Percentiles rank a stretch among this genome's conserved stretches.
phyloP scores from a whole-genome alignment of 2,113 vertebrate genomes.

The Xiphophorus maculatus region DNA sequence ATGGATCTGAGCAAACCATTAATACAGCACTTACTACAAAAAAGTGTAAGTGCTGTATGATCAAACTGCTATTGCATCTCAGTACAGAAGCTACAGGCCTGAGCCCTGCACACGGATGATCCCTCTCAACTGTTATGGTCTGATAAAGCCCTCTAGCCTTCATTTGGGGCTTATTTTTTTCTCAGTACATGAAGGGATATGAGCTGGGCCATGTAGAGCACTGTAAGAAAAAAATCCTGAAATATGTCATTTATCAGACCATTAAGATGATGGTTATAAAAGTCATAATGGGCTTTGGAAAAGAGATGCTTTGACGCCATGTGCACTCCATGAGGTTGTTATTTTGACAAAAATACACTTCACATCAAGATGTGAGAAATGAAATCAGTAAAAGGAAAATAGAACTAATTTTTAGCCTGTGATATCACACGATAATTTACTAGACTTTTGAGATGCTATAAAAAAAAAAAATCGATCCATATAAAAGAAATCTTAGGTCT shows the following conservation, averaged over 20 bases:
- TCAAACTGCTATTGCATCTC: too few relatives aligned
- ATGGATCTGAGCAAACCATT: too few relatives aligned
- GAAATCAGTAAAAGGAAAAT: background rate
- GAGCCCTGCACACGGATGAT: conserved; percentile 5
- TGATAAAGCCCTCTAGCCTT: background rate
- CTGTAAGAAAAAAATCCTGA: conserved; percentile 21
- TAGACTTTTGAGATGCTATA: too few relatives aligned
- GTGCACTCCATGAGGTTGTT: background rate
- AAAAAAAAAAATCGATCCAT: too few relatives aligned
- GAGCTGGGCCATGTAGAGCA: conserved; percentile 21
- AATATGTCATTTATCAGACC: conserved; percentile 17
- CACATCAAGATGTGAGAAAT: conserved; percentile 9
- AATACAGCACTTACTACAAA: too few relatives aligned
- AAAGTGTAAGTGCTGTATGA: too few relatives aligned
- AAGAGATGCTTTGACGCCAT: conserved; percentile 18
- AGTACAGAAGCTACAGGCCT: background rate
- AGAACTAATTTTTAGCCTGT: background rate
- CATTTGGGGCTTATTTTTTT: background rate
- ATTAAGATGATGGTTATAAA: conserved; percentile 36
- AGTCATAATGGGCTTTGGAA: conserved; percentile 26
- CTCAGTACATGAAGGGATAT: background rate
- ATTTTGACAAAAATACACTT: background rate
- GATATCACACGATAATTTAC: background rate
- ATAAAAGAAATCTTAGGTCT: background rate
- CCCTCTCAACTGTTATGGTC: conserved; percentile 28